Conservation (phyloP, 2,113 vertebrate species). For the Sylvia atricapilla region DNA sequence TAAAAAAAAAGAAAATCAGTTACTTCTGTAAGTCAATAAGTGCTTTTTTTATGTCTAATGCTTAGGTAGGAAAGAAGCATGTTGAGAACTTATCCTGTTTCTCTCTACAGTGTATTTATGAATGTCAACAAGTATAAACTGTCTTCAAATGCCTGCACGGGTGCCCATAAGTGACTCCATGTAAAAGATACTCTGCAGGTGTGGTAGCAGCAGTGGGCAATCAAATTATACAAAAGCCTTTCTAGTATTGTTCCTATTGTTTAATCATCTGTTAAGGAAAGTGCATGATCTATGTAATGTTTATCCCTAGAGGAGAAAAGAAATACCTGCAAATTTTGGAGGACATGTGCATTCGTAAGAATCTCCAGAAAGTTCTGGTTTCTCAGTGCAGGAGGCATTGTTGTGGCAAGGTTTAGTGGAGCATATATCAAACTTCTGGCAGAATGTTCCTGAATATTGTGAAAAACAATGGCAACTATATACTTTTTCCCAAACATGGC, state of each 20-base stretch:
- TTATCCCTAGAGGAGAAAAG: not conserved
- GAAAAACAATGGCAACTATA: constrained; percentile 77
- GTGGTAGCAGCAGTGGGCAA: not conserved
- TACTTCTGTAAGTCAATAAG: not conserved
- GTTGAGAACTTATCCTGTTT: not conserved
- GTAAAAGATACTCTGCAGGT: not conserved
- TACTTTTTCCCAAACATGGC: constrained; percentile 66
- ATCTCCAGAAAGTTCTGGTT: constrained; percentile 23
- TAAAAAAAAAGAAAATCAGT: not conserved
- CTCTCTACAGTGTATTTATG: not conserved
- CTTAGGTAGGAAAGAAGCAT: not conserved
- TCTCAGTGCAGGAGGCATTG: constrained; percentile 71
- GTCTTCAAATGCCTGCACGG: not conserved
- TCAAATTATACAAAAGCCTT: not conserved
- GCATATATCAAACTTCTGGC: constrained; percentile 76
- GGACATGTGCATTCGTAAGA: constrained; percentile 74
- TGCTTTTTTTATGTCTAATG: accelerated
- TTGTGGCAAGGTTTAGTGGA: constrained; percentile 76
- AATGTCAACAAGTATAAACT: not conserved
- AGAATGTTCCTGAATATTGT: constrained; percentile 78
- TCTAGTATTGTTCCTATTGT: not conserved
- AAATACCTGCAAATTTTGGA: constrained; percentile 78
- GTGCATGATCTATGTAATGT: not conserved
- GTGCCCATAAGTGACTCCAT: not conserved
- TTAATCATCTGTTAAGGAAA: not conserved